Base-by-base conservation (phyloP, 2,113 vertebrate species). In the Onychorhynchus coronatus region DNA sequence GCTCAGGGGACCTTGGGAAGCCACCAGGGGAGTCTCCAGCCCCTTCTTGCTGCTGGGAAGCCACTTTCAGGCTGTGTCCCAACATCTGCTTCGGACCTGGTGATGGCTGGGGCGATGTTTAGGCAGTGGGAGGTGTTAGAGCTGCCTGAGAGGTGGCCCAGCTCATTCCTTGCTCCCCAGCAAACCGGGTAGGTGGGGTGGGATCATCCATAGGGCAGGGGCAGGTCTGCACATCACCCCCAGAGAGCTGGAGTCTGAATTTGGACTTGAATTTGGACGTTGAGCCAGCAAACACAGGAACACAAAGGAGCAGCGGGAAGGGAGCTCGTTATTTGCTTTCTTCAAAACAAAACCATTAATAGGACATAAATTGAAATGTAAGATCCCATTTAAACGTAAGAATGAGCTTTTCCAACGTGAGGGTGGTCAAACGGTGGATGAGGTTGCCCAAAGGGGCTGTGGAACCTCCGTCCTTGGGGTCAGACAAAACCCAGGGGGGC, bases 41-140 rank as follows among this genome's bases (percentile, higher is more conserved):
- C 47, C 33, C 11, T 84, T 11, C 47, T 41, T 0, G 0, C 14
- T 56, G 2, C 67, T 21, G 37, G 30, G 16, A 35, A 92, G 35
- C 12, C 1, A 9, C 22, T 61, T 78, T 17, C 42, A 70, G 72
- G 42, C 71, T 28, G 1, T 1, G 17, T 33, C 31, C 33, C 67
- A 71, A 27, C 16, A 33, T 11, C 3, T 33, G 10, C 19, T 14
- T 23, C 21, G 73, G 37, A 33, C 2, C 1, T 7, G 37, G 3
- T 0, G 0, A 2, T 22, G 70, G 20, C 30, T 65, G 70, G 42
- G 33, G 75, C 68, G 37, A 22, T 18, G 33, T 35, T 56, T 10
- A 31, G 47, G 42, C 4, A 4, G 19, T 4, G 61, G 39, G 23
- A 89, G 37, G 27, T 56, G 47, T 44, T 39, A 30, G 46, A 80